Percentiles rank a stretch among this genome's conserved stretches.
phyloP scores from a whole-genome alignment of 37 sponge, comb jelly and placozoan genomes.

The Cladorhizidae sp. region DNA sequence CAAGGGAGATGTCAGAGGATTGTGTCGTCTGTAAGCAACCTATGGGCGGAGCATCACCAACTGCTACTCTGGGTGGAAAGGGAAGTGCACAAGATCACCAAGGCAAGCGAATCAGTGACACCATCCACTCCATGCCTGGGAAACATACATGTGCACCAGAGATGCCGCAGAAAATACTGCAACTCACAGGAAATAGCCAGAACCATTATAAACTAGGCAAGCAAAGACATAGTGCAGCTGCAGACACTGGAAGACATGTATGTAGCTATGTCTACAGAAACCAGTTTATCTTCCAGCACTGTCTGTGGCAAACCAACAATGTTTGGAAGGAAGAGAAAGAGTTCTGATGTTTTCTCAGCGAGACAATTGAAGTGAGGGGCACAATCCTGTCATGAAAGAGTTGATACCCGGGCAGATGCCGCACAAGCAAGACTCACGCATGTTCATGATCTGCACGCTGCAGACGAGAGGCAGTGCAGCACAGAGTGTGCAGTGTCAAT shows the following conservation, averaged over 20 bases:
- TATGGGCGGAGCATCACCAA: too few relatives aligned
- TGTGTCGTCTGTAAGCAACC: too few relatives aligned
- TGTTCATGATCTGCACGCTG: conserved; percentile 54
- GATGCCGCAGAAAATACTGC: conserved; percentile 34
- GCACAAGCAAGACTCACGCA: conserved; percentile 43
- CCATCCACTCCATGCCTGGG: conserved; percentile 32
- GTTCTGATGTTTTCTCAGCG: conserved; percentile 36
- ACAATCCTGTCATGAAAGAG: conserved; percentile 39
- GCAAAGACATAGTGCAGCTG: conserved; percentile 16
- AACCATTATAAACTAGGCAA: too few relatives aligned
- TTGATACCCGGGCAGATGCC: conserved; percentile 43
- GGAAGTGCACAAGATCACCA: too few relatives aligned
- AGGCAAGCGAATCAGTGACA: too few relatives aligned
- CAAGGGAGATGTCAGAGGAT: too few relatives aligned
- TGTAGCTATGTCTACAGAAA: conserved; percentile 45
- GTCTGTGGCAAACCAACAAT: conserved; percentile 44
- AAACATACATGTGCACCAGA: conserved; percentile 29
- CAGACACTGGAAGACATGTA: conserved; percentile 27
- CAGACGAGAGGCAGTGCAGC: conserved; percentile 39
- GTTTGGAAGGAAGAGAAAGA: too few relatives aligned
- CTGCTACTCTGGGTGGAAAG: too few relatives aligned
- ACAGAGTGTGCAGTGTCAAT: conserved; percentile 41
- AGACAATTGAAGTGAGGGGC: conserved; percentile 36
- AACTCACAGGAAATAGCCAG: conserved; percentile 34
- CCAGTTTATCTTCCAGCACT: conserved; percentile 41